Base-by-base conservation (phyloP, 64 coral and sea anemone genomes). In the Montipora cactus region DNA sequence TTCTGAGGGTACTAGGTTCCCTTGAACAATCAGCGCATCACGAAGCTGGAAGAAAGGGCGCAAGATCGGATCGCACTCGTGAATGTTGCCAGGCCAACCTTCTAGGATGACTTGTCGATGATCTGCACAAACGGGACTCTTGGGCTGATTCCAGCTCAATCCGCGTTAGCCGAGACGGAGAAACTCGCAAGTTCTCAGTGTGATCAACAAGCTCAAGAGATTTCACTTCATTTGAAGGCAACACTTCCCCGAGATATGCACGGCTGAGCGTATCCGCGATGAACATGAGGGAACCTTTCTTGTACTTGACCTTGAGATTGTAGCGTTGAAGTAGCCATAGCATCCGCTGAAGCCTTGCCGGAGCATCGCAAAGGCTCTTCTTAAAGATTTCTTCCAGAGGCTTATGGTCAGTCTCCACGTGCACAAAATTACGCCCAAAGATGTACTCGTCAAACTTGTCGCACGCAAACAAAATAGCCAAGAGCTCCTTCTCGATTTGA, bases 31-130 rank as follows among this genome's bases (percentile, higher is more conserved):
- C 79, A 81, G 79, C n/a, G n/a, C 19, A 8, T 28, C 51, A 25
- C 51, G 52, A 81, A 81, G 61, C 79, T 81, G 52, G 79, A 81
- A 81, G 79, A 81, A 81, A 59, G 79, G 79, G 22, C 53, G 79
- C 13, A 59, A 28, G 51, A n/a, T 50, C 2, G 19, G 18, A 59
- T 81, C 51, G 8, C 79, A 59, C 1, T 81, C 20, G 5, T 28
- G 79, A 13, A 81, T 25, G 21, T 59, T n/a, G 9, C 21, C 20
- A 25, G 79, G 51, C 22, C 79, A 81, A 8, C 79, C 79, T 58
- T 81, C 3, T 5, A 81, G 52, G 0, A 81, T 61, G 51, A 12
- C 52, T 74, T 74, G 22, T 74, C 71, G 25, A 74, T 23, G 71
- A 37, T 74, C 23, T 23, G n/a, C 23, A 74, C 71, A 74, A 25